Conservation (phyloP, 2,797 vertebrate species). For the Myoxocephalus aenaeus region DNA sequence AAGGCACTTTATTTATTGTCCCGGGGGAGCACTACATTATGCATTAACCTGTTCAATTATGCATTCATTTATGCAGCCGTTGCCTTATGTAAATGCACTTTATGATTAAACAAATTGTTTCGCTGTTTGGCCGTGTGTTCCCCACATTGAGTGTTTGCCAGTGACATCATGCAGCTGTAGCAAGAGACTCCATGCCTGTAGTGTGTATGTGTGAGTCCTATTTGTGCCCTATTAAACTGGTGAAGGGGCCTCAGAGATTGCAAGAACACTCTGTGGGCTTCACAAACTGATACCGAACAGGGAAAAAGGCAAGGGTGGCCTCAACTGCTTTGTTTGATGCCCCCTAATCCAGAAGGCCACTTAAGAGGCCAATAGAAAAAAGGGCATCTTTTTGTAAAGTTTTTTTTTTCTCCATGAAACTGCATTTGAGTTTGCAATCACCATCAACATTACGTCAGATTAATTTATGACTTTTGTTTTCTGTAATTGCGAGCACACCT, state of each 20-base stretch:
- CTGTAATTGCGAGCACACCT: slow-evolving; percentile 4
- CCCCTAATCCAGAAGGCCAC: slow-evolving; percentile 29
- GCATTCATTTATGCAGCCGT: slow-evolving; percentile 86
- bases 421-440: not conserved
- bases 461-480: slow-evolving; percentile 9
- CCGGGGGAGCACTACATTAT: slow-evolving; percentile 83
- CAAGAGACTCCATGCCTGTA: slow-evolving; percentile 66
- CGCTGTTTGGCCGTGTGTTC: slow-evolving; percentile 80
- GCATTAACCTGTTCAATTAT: slow-evolving; percentile 87
- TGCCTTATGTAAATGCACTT: slow-evolving; percentile 86
- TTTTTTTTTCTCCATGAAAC: not conserved
- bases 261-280: slow-evolving; percentile 46
- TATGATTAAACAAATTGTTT: slow-evolving; percentile 86
- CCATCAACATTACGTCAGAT: not conserved
- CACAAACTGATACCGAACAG: slow-evolving; percentile 45
- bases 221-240: slow-evolving; percentile 66
- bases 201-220: slow-evolving; percentile 60
- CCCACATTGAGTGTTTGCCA: slow-evolving; percentile 78
- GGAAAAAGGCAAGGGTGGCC: slow-evolving; percentile 30
- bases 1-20: slow-evolving; percentile 86
- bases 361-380: slow-evolving; percentile 13
- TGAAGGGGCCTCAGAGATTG: slow-evolving; percentile 63
- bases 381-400: not conserved
- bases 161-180: slow-evolving; percentile 78
- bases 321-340: slow-evolving; percentile 3